Base-by-base conservation (phyloP, 53 echinoderm and acorn worm species). In the Stichopus horrens region DNA sequence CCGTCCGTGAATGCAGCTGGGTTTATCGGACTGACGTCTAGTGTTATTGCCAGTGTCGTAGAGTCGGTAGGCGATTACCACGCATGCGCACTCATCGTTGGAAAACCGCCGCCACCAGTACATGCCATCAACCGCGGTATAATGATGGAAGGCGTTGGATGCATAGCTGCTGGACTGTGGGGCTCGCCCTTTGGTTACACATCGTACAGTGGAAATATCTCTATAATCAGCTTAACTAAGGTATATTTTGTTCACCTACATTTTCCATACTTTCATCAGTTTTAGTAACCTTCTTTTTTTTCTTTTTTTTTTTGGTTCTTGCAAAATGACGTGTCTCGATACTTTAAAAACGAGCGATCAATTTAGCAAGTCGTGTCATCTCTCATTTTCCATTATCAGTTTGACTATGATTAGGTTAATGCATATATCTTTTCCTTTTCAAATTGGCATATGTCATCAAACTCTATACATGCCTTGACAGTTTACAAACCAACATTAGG, bases 51-150 rank as follows among this genome's bases (percentile, higher is more conserved):
- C 20, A 83, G 83, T 83, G 9, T 83, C 60, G 65, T 83, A 13
- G 83, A 83, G 37, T 83, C 83, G 4, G 22, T 83, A 9, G 83
- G 83, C 23, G 83, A 83, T 63, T 83, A 83, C 23, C 83, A 83
- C 55, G 83, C 83, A 11, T 83, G 83, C 37, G 83, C 83, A 7
- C 60, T 83, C 16, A 83, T 83, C 60, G 22, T 20, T 57, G 60
- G 57, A 51, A 19, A 18, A 63, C 83, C 83, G 4, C 90, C 94
- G 1, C 96, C 96, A 9, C 96, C 96, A n/a, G 67, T 87, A 5
- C 96, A 96, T 58, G 94, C 96, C 5, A 91, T 94, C 75, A 96
- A 96, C 77, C 86, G 96, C 63, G 96, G 96, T 79, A 79, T 94
- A 4, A 74, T 88, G 5, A 83, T 92, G 78, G 96, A 96, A 52